Base-by-base conservation (phyloP, 2,797 vertebrate genomes). In the Peromyscus melanophrys region DNA sequence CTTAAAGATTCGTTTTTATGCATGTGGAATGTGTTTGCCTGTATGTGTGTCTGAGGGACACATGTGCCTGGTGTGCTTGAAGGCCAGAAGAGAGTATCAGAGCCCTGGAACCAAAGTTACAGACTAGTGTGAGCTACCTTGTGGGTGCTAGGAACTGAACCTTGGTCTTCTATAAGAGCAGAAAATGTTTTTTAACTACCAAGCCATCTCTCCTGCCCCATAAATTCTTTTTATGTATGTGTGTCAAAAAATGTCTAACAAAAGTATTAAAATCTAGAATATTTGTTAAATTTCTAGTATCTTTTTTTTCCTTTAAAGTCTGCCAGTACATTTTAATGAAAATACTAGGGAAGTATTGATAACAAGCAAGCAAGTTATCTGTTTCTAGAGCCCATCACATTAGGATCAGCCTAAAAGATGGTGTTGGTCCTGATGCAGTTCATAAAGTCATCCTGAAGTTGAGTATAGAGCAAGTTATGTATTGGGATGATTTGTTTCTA, bases 211-310 rank as follows among this genome's bases (percentile, higher is more conserved):
- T 69, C 67, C 14, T 69, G 67, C 16, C 67, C 67, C 46, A 37
- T 78, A 92, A 89, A 17, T 76, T 27, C 73, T 76, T 76, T 43
- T 43, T 76, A 76, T 89, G 23, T 59, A 37, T 89, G 3, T 90
- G 3, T 91, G 4, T 94, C 76, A 93, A 83, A 94, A 3, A 94
- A 89, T 90, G 95, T 75, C 57, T 67, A 37, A 92, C 31, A 88
- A 89, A 93, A 52, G 69, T 65, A 91, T 57, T 94, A 89, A 75
- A 94, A 76, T 85, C 40, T 96, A 80, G 7, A 96, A 88, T 88
- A 49, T 87, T 95, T 89, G 34, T 96, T 94, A 65, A 89, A 75
- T 96, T 96, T 95, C 17, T 34, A 55, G 5, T 80, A 85, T 52
- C 27, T 34, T 81, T 61, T 23, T 83, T 75, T 23, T 4, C 52